Evolutionary conservation across 1,140 invertebrate species (phyloP).

Genomic region (Oscheius sp.): DNA sequence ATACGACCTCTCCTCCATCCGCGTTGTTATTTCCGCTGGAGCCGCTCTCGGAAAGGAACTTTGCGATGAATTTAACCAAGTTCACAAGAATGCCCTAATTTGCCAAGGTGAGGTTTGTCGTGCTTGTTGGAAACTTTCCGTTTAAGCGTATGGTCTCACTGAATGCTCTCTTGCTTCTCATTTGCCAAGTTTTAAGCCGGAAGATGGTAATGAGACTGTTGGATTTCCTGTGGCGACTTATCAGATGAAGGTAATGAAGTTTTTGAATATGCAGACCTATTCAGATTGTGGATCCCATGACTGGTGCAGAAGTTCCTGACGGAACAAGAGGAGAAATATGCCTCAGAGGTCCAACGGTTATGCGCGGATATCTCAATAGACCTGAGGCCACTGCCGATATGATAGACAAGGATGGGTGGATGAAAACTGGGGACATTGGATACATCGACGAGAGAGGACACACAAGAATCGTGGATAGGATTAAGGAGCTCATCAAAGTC

Average conservation of each 20-base stretch:
- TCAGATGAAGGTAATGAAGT: constrained; percentile 32
- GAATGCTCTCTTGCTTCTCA: constrained; percentile 33
- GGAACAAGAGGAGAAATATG: constrained; percentile 44
- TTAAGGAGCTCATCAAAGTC: constrained; percentile 87
- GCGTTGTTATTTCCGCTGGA: constrained; percentile 53
- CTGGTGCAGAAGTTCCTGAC: constrained; percentile 44
- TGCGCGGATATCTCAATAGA: constrained; percentile 74
- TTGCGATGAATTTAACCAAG: constrained; percentile 50
- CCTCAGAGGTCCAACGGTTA: constrained; percentile 61
- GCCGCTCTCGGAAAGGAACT: constrained; percentile 60
- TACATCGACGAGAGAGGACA: constrained; percentile 71
- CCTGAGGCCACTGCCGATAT: constrained; percentile 72
- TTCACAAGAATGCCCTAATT: constrained; percentile 32
- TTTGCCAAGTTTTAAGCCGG: constrained; percentile 16
- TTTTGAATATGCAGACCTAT: too few species aligned
- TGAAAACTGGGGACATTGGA: constrained; percentile 77
- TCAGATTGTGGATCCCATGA: constrained; percentile 59
- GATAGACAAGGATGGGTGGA: constrained; percentile 73
- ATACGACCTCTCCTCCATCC: constrained; percentile 53
- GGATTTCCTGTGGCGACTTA: constrained; percentile 32
- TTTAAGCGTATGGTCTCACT: constrained; percentile 46
- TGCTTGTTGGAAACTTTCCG: too few species aligned
- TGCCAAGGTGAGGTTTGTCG: constrained; percentile 33
- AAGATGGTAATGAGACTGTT: constrained; percentile 23
- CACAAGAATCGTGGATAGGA: constrained; percentile 74